Evolutionary conservation across 2,888 invertebrate genomes (phyloP).

Genomic region (Sthenelais limicola): DNA sequence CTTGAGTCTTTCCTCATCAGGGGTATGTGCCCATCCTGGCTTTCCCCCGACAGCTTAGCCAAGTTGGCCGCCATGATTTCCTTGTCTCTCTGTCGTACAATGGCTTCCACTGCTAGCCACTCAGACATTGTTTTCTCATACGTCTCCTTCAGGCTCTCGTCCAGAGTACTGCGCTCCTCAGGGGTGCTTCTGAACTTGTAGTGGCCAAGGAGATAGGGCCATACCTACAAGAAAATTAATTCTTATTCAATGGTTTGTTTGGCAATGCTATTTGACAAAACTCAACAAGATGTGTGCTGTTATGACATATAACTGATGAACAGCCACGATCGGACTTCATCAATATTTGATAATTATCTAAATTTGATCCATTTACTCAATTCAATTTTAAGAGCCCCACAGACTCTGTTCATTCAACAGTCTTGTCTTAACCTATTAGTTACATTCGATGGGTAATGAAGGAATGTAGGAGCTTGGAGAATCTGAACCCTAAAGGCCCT

Average conservation of each 20-base stretch:
- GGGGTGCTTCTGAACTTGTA: slow-evolving; percentile 80
- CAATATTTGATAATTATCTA: too few species aligned
- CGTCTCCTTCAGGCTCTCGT: slow-evolving; percentile 77
- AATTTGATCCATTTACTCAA: too few species aligned
- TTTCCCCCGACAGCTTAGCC: slow-evolving; percentile 85
- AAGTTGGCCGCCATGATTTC: slow-evolving; percentile 86
- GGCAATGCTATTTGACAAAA: too few species aligned
- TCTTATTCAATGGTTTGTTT: too few species aligned
- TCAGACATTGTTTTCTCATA: slow-evolving; percentile 95
- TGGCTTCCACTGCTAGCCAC: slow-evolving; percentile 95
- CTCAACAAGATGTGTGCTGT: too few species aligned
- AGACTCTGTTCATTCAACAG: too few species aligned
- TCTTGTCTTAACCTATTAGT: too few species aligned
- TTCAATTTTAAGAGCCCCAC: too few species aligned
- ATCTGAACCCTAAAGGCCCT: too few species aligned
- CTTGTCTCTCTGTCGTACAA: slow-evolving; percentile 77
- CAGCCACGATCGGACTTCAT: too few species aligned
- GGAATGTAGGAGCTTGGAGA: too few species aligned
- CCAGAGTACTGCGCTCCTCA: slow-evolving; percentile 63
- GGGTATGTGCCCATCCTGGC: slow-evolving; percentile 58
- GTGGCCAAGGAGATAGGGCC: slow-evolving; percentile 91
- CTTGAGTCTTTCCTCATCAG: slow-evolving; percentile 72
- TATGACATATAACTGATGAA: background rate
- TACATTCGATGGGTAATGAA: too few species aligned
- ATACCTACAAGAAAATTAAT: slow-evolving; percentile 75